These are phyloP conservation scores for Brachycybe producta DNA, from an alignment of 2,888 invertebrate genomes.

Conservation along the genomic window DNA sequence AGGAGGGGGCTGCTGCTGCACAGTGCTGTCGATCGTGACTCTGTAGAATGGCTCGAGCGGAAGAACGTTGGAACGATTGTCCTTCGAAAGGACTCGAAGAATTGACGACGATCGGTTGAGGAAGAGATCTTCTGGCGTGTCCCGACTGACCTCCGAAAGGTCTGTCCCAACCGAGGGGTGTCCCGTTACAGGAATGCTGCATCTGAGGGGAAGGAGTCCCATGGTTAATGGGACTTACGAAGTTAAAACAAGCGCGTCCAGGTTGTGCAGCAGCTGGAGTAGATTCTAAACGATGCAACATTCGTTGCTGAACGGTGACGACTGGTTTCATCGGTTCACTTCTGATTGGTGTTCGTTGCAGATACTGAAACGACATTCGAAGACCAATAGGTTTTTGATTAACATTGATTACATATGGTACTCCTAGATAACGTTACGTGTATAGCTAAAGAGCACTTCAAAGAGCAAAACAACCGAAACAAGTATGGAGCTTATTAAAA, in stretches of 20 bases:
- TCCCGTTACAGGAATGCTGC: neutral
- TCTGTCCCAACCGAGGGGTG: neutral
- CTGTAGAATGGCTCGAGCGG: slow-evolving; percentile 8
- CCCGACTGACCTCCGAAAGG: slow-evolving; percentile 1
- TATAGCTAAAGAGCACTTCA: too few relatives aligned
- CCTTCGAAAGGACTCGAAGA: neutral
- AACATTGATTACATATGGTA: too few relatives aligned
- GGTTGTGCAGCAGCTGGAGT: neutral
- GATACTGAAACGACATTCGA: too few relatives aligned
- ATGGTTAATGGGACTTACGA: slow-evolving; percentile 2
- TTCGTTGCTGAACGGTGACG: neutral
- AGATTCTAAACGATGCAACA: neutral
- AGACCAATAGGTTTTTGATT: too few relatives aligned
- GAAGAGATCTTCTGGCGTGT: slow-evolving; percentile 3
- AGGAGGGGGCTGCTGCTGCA: too few relatives aligned
- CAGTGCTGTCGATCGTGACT: too few relatives aligned
- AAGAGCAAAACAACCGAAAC: too few relatives aligned
- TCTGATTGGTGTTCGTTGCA: neutral
- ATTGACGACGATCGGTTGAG: too few relatives aligned
- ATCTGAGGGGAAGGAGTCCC: neutral
- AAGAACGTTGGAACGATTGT: slow-evolving; percentile 5
- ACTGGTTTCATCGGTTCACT: neutral
- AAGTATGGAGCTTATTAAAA: too few relatives aligned
- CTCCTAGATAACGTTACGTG: too few relatives aligned
- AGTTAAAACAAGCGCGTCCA: neutral